These are phyloP conservation scores for Pomatostomus ruficeps DNA, from an alignment of 2,113 vertebrate genomes.

Conservation along the genomic window DNA sequence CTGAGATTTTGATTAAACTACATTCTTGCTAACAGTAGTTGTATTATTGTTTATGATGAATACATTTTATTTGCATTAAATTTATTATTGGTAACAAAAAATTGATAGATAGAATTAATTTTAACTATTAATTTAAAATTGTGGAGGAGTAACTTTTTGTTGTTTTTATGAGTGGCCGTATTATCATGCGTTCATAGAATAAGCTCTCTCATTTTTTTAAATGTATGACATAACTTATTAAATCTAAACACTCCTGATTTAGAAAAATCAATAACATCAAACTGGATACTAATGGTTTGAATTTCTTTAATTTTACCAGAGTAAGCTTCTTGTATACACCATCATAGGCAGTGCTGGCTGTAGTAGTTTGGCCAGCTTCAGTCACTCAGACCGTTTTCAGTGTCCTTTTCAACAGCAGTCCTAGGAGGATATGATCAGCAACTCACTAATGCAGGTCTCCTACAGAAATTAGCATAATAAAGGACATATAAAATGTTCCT, in stretches of 20 bases:
- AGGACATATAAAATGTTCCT: background rate
- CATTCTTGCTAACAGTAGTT: background rate
- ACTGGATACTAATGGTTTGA: background rate
- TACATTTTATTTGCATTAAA: background rate
- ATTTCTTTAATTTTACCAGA: background rate
- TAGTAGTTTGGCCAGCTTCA: background rate
- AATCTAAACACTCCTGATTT: background rate
- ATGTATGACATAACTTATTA: background rate
- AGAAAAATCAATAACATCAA: background rate
- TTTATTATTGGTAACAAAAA: background rate
- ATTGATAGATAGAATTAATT: background rate
- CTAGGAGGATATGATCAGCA: background rate
- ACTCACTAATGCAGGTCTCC: background rate
- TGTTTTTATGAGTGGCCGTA: background rate
- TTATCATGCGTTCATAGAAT: background rate
- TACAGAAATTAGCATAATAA: background rate
- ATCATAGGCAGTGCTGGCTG: background rate
- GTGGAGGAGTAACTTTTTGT: background rate
- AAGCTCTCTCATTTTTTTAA: background rate
- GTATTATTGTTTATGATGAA: background rate
- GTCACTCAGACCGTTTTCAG: background rate
- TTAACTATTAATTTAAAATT: background rate
- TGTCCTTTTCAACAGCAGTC: background rate
- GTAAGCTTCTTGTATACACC: background rate
- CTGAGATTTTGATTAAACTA: background rate